Percentiles rank a stretch among this genome's conserved stretches.
Evolutionary conservation across 2,113 vertebrate species (phyloP).

Genomic region (Anseranas semipalmata): DNA sequence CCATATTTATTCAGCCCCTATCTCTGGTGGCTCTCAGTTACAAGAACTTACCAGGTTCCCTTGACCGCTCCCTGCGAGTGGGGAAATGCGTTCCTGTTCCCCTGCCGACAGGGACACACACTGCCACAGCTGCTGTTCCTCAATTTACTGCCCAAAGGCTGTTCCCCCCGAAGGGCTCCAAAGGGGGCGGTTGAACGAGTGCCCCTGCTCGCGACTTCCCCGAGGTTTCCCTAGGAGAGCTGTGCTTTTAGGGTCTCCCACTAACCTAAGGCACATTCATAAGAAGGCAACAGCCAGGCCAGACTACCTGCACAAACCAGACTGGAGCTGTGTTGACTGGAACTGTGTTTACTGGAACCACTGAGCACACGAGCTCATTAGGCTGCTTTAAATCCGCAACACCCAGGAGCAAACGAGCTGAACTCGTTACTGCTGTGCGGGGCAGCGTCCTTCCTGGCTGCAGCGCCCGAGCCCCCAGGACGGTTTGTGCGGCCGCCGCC

Average conservation of each 20-base stretch:
- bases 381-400: accelerated
- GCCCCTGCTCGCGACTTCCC: accelerated
- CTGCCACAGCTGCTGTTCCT: neutral
- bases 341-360: no score
- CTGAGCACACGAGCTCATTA: accelerated
- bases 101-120: no score
- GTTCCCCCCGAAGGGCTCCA: neutral
- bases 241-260: neutral
- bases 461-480: no score
- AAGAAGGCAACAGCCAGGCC: accelerated
- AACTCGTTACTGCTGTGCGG: neutral
- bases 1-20: neutral
- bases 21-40: neutral
- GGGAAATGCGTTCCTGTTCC: neutral
- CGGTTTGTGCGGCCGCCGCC: no score
- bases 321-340: neutral
- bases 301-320: accelerated
- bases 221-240: neutral
- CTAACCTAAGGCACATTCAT: accelerated
- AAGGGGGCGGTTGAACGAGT: accelerated
- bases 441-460: neutral
- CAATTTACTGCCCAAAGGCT: accelerated
- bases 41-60: no score
- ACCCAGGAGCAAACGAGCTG: neutral
- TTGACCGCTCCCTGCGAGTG: no score